Percentiles rank a stretch among this genome's conserved stretches.
These are phyloP conservation scores for Eretmochelys imbricata DNA, from an alignment of 2,113 vertebrate genomes.

Conservation along the genomic window DNA sequence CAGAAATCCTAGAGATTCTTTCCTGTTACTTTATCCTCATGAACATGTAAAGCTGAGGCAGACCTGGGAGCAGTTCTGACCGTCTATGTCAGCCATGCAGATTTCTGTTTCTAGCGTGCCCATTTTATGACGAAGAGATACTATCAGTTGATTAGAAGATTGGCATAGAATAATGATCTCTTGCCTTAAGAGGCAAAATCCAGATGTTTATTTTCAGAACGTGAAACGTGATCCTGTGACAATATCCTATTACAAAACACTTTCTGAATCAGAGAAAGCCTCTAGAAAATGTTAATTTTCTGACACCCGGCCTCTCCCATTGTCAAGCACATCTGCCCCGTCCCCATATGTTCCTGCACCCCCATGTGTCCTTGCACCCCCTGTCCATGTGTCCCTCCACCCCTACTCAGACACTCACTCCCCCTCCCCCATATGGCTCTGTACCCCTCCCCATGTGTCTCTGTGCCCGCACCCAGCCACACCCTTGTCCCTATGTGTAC, in stretches of 20 bases:
- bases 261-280: neutral
- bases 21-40: neutral
- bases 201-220: neutral
- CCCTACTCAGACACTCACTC: no score
- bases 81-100: neutral
- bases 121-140: neutral
- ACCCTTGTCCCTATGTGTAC: no score
- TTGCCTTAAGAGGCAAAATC: neutral
- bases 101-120: neutral
- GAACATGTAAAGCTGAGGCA: neutral
- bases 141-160: neutral
- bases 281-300: neutral
- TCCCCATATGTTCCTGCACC: no score
- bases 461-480: no score
- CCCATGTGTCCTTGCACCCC: no score
- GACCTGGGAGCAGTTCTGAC: no score
- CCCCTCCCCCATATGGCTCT: no score
- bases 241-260: neutral
- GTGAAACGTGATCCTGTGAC: accelerated
- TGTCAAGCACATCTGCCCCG: no score
- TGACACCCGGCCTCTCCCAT: no score
- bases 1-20: neutral
- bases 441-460: no score
- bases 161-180: neutral
- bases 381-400: no score